Evolutionary conservation across 2,888 invertebrate genomes (phyloP).

Genomic region (Eulithis prunata): DNA sequence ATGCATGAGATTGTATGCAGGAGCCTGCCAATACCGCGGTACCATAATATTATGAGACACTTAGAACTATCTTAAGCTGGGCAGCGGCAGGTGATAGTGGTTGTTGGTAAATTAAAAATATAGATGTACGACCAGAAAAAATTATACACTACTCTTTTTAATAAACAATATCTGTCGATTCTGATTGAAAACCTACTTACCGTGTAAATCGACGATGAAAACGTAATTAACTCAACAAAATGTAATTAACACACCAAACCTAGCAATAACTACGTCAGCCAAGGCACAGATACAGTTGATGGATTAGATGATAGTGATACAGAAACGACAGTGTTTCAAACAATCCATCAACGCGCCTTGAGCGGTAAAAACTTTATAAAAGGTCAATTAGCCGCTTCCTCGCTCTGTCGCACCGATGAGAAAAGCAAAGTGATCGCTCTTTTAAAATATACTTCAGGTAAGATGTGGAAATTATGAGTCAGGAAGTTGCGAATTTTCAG

Average conservation of each 20-base stretch:
- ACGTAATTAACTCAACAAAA: constrained; percentile 2
- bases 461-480: constrained; percentile 1
- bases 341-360: constrained; percentile 56
- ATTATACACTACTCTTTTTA: neutral
- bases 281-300: constrained; percentile 38
- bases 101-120: too few relatives aligned
- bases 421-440: constrained; percentile 34
- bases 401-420: constrained; percentile 58
- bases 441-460: constrained; percentile 22
- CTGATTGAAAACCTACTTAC: neutral
- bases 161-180: neutral
- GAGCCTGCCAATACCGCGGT: too few relatives aligned
- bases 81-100: too few relatives aligned
- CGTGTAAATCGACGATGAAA: neutral
- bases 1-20: too few relatives aligned
- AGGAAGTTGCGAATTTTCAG: too few relatives aligned
- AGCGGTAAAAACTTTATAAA: constrained; percentile 57
- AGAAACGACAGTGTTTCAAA: constrained; percentile 35
- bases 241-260: constrained; percentile 1
- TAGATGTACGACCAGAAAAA: neutral
- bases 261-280: constrained; percentile 5
- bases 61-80: too few relatives aligned
- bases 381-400: constrained; percentile 64
- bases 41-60: too few relatives aligned
- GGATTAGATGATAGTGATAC: constrained; percentile 48